Evolutionary conservation across 2,113 vertebrate species (phyloP).

Genomic region (Nothoprocta perdicaria): DNA sequence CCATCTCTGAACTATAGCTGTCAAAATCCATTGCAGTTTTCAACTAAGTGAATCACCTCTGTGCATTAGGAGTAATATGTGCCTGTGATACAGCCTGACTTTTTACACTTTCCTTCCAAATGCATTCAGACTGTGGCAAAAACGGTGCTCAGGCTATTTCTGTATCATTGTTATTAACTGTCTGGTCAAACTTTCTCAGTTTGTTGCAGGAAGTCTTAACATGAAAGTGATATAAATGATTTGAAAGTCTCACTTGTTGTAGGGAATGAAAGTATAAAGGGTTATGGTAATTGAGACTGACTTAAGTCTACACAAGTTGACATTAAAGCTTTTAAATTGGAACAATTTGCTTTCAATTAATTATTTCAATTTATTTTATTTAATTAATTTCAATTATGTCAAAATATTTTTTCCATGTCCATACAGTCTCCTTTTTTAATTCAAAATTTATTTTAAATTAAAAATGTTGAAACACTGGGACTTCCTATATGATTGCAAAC

Average conservation of each 20-base stretch:
- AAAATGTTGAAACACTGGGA: neutral
- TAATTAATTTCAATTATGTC: no score
- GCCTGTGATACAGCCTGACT: neutral
- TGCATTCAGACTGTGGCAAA: neutral
- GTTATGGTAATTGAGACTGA: neutral
- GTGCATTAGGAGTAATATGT: neutral
- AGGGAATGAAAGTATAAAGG: neutral
- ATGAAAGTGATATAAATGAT: neutral
- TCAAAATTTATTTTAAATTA: neutral
- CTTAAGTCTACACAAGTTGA: neutral
- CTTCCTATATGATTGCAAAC: neutral
- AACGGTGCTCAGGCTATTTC: neutral
- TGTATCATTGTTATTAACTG: neutral
- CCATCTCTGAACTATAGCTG: neutral
- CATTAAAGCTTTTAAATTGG: neutral
- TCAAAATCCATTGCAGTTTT: neutral
- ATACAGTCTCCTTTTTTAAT: neutral
- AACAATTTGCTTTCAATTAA: neutral
- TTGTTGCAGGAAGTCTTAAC: neutral
- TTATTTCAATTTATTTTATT: no score
- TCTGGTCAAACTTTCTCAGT: neutral
- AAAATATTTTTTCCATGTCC: neutral
- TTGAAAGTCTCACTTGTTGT: neutral
- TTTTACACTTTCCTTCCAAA: neutral
- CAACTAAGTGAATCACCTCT: neutral